phyloP scores from a whole-genome alignment of 2,888 invertebrate genomes.

The Tachina grossa region DNA sequence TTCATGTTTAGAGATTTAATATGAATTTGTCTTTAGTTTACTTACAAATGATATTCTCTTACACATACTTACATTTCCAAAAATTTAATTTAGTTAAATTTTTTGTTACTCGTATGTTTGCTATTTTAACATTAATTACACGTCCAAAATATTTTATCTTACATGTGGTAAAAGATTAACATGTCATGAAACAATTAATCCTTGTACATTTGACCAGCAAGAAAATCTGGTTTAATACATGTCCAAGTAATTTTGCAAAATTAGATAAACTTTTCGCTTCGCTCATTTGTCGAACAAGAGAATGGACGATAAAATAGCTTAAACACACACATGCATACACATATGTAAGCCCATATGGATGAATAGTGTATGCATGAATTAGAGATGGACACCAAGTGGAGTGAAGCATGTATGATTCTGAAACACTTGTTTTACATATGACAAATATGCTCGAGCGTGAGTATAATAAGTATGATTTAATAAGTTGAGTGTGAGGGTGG shows the following conservation, averaged over 20 bases:
- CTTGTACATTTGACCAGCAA: constrained; percentile 34
- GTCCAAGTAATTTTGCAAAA: constrained; percentile 48
- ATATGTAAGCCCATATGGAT: background rate
- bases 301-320: constrained; percentile 1
- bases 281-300: constrained; percentile 12
- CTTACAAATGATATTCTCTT: no score
- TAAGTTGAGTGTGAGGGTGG: no score
- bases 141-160: constrained; percentile 38
- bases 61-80: background rate
- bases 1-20: constrained; percentile 24
- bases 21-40: no score
- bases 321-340: background rate
- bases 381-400: no score
- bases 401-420: no score
- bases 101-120: background rate
- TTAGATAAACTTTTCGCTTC: constrained; percentile 40
- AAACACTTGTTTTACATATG: no score
- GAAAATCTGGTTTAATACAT: constrained; percentile 48
- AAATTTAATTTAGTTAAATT: background rate
- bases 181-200: constrained; percentile 55
- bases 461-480: no score
- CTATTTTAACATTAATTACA: background rate
- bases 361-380: background rate
- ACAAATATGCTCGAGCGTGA: no score
- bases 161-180: constrained; percentile 49